Base-by-base conservation (phyloP, 2,797 vertebrate species). In the Masticophis lateralis region DNA sequence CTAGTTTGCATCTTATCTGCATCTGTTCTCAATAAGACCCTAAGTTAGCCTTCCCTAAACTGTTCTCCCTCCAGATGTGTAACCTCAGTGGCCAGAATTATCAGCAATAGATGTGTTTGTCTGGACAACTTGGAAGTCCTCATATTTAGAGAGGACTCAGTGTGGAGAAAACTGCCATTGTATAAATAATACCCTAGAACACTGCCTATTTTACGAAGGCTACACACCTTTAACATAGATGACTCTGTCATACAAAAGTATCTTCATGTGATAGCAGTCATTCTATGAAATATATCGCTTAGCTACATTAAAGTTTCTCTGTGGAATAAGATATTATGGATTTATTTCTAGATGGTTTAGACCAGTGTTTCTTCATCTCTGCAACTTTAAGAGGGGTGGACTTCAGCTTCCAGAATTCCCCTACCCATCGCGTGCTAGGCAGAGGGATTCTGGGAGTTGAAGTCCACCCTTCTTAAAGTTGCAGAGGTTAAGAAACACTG, bases 271-370 rank as follows among this genome's bases (percentile, higher is more conserved):
- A 74, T 25, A 74, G 9, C 22, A 57, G n/a, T 74, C 28, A 10
- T 66, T 88, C 61, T 16, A 16, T 59, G 16, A 88, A 66, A 25
- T 79, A 91, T 92, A 88, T 51, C 92, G 90, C 32, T 90, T 93
- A 12, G 66, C 89, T 92, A 9, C 32, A 0, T 25, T 92, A 95
- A 55, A 51, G 1, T 32, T 63, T 25, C 89, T 94, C 0, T 0
- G 87, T 92, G 87, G 93, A 93, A 61, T 95, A 89, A 32, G 43
- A 32, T 69, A 91, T n/a, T 92, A 87, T 87, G 92, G 63, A 69
- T 90, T 91, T 86, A 63, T 43, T 32, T 27, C 63, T 63, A 60
- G 27, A 12, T 47, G 10, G 10, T 25, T 25, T 83, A 47, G 37
- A 25, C 43, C 10, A 47, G 20, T 83, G 79, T 83, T 83, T 83